Conservation (phyloP, 2,797 vertebrate species). For the Paguma larvata region DNA sequence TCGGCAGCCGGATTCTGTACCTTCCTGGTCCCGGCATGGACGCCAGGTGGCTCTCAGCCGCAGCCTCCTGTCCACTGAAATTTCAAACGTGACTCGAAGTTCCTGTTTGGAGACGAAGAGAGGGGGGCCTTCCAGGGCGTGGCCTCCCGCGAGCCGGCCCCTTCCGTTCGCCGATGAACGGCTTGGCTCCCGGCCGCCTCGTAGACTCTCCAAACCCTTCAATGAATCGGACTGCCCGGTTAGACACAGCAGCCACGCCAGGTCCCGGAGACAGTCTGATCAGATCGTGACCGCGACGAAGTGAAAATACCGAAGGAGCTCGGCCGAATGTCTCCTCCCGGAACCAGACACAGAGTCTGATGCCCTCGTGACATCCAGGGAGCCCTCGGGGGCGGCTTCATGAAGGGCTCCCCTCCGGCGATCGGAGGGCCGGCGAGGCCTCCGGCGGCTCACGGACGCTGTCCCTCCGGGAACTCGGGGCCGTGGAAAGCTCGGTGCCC, state of each 20-base stretch:
- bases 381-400: background rate
- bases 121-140: background rate
- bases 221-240: background rate
- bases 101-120: background rate
- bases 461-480: too few relatives aligned
- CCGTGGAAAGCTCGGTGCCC: rapidly evolving
- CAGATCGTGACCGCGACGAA: background rate
- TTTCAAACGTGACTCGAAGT: background rate
- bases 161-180: rapidly evolving
- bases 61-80: background rate
- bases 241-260: background rate
- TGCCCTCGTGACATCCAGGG: rapidly evolving
- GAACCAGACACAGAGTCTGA: rapidly evolving
- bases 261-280: background rate
- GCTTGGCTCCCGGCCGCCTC: background rate
- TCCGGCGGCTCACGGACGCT: background rate
- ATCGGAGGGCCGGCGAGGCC: background rate
- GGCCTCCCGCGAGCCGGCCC: rapidly evolving
- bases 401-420: background rate
- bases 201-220: background rate
- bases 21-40: background rate
- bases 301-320: background rate
- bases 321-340: background rate
- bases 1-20: rapidly evolving
- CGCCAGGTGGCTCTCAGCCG: rapidly evolving